phyloP scores from a whole-genome alignment of 2,113 vertebrate species.

The Oplegnathus fasciatus region DNA sequence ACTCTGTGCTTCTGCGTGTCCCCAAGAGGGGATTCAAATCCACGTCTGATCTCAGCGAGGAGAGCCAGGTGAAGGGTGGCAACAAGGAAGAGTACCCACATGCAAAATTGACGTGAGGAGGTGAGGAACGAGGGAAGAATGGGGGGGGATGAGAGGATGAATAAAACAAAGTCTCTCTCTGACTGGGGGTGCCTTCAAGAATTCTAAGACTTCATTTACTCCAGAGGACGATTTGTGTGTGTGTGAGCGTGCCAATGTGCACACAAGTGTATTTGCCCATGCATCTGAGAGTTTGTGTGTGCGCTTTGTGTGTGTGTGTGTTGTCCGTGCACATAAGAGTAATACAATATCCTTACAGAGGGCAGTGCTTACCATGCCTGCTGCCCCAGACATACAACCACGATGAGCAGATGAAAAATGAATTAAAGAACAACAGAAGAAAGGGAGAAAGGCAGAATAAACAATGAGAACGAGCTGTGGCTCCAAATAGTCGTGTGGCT shows the following conservation, averaged over 20 bases:
- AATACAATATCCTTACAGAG: conserved; percentile 75
- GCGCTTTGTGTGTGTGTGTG: conserved; percentile 30
- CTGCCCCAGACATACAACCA: conserved; percentile 69
- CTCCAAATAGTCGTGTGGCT: conserved; percentile 69
- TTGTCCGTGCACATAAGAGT: conserved; percentile 59
- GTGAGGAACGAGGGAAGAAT: conserved; percentile 65
- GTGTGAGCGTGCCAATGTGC: conserved; percentile 36
- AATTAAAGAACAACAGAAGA: conserved; percentile 80
- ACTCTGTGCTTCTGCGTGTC: conserved; percentile 26
- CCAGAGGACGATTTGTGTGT: conserved; percentile 74
- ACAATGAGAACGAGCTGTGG: conserved; percentile 73
- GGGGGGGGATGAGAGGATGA: conserved; percentile 75
- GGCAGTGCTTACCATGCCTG: conserved; percentile 63
- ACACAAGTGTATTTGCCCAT: conserved; percentile 59
- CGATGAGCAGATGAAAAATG: conserved; percentile 81
- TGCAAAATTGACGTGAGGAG: conserved; percentile 83
- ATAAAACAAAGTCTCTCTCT: conserved; percentile 83
- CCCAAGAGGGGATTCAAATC: conserved; percentile 67
- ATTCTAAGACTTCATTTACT: conserved; percentile 85
- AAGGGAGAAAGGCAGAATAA: conserved; percentile 77
- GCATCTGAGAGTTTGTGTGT: conserved; percentile 57
- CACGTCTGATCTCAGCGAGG: conserved; percentile 67
- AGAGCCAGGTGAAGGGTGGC: conserved; percentile 69
- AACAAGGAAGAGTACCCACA: conserved; percentile 65
- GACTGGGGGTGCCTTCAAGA: conserved; percentile 83